Conservation (phyloP, 2,888 invertebrate species). For the Caenorhabditis drosophilae region DNA sequence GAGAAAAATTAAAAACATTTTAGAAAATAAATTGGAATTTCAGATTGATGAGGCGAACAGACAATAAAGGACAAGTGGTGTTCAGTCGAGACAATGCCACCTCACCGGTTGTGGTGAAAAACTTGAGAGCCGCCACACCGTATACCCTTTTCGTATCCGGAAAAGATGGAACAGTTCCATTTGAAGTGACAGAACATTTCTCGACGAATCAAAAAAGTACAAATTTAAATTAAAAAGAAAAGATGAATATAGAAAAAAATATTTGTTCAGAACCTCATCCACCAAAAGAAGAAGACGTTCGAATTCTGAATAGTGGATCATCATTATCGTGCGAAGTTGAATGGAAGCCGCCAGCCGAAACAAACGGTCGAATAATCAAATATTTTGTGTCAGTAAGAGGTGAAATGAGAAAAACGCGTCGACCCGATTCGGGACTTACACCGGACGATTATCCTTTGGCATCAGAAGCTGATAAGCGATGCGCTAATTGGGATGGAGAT, state of each 20-base stretch:
- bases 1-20: neutral
- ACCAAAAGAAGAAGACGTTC: slow-evolving; percentile 60
- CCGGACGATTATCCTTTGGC: slow-evolving; percentile 56
- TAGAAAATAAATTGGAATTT: slow-evolving; percentile 3
- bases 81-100: slow-evolving; percentile 42
- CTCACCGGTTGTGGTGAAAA: slow-evolving; percentile 42
- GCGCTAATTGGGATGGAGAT: slow-evolving; percentile 62
- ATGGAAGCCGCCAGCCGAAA: slow-evolving; percentile 58
- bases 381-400: slow-evolving; percentile 63
- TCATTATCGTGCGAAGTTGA: slow-evolving; percentile 63
- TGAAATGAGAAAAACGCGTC: slow-evolving; percentile 42
- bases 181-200: slow-evolving; percentile 61
- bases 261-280: slow-evolving; percentile 55
- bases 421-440: slow-evolving; percentile 37
- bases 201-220: slow-evolving; percentile 58
- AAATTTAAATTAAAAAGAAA: slow-evolving; percentile 1
- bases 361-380: slow-evolving; percentile 60
- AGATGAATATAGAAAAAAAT: neutral
- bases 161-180: slow-evolving; percentile 59
- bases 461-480: slow-evolving; percentile 45
- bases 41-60: slow-evolving; percentile 56
- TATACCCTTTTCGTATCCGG: slow-evolving; percentile 64
- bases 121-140: slow-evolving; percentile 55
- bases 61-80: slow-evolving; percentile 36
- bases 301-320: slow-evolving; percentile 47